Conservation (phyloP, 2,113 vertebrate genomes). For the Ivindomyrus marchei region DNA sequence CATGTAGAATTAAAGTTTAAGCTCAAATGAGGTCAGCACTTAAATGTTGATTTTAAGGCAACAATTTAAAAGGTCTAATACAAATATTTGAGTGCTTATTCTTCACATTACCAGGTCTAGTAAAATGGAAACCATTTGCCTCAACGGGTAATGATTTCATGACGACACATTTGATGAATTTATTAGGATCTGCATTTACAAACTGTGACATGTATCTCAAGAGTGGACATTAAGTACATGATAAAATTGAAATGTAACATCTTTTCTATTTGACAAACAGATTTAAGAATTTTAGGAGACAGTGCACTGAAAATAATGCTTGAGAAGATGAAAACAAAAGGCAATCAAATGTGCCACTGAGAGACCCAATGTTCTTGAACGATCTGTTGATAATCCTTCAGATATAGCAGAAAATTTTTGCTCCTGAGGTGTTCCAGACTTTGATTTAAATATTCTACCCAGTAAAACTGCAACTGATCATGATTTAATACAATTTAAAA, state of each 20-base stretch:
- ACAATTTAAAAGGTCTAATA: not conserved
- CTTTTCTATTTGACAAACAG: not conserved
- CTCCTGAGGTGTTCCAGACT: no score
- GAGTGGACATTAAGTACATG: no score
- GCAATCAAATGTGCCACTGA: not conserved
- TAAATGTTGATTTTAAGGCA: not conserved
- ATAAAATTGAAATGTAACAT: not conserved
- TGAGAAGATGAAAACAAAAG: not conserved
- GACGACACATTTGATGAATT: not conserved
- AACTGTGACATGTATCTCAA: not conserved
- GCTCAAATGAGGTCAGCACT: not conserved
- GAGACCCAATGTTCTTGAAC: not conserved
- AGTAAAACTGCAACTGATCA: not conserved
- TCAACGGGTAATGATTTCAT: not conserved
- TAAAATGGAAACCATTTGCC: not conserved
- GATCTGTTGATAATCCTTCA: not conserved
- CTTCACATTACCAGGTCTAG: not conserved
- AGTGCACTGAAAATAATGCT: not conserved
- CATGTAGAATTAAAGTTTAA: not conserved
- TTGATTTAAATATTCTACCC: not conserved
- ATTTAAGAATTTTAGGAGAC: not conserved
- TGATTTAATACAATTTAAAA: not conserved
- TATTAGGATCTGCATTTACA: not conserved
- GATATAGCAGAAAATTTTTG: not conserved
- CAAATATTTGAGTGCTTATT: not conserved